A percentile compares a stretch with the other conserved stretches of the same genome.
phyloP scores from a whole-genome alignment of 2,797 vertebrate species.

The Ptychobarbus kaznakovi region DNA sequence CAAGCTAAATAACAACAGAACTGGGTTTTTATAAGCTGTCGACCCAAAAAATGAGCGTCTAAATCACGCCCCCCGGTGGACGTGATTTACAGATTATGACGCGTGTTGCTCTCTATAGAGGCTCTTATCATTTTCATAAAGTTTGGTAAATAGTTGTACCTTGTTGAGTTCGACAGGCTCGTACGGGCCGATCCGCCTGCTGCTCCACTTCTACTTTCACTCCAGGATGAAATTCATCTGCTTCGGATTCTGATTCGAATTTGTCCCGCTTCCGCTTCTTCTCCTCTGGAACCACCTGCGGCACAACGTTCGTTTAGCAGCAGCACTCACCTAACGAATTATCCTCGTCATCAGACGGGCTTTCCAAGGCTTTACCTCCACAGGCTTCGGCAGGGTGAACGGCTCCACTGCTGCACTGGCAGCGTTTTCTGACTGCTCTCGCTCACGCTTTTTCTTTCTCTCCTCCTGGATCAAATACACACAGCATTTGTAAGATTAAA shows the following conservation, averaged over 20 bases:
- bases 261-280: slow-evolving; percentile 93
- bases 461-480: slow-evolving; percentile 82
- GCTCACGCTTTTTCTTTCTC: slow-evolving; percentile 94
- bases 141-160: slow-evolving; percentile 69
- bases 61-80: no score
- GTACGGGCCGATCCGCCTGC: slow-evolving; percentile 87
- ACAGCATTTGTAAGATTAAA: background rate
- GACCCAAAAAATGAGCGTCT: no score
- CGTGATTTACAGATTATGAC: no score
- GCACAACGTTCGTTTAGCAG: background rate
- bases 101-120: no score
- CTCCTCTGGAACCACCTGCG: slow-evolving; percentile 73
- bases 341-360: background rate
- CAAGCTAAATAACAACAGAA: no score
- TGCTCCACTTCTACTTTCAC: slow-evolving; percentile 77
- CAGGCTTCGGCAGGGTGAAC: slow-evolving; percentile 75
- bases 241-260: slow-evolving; percentile 86
- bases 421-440: slow-evolving; percentile 90
- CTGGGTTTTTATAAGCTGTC: no score
- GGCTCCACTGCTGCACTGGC: slow-evolving; percentile 79
- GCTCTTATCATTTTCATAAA: background rate
- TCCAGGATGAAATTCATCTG: slow-evolving; percentile 81
- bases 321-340: background rate
- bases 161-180: slow-evolving; percentile 92
- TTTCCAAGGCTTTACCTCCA: slow-evolving; percentile 72